A percentile compares a stretch with the other conserved stretches of the same genome.
Evolutionary conservation across 1,140 invertebrate species (phyloP).

Genomic region (Phymorhynchus buccinoides): DNA sequence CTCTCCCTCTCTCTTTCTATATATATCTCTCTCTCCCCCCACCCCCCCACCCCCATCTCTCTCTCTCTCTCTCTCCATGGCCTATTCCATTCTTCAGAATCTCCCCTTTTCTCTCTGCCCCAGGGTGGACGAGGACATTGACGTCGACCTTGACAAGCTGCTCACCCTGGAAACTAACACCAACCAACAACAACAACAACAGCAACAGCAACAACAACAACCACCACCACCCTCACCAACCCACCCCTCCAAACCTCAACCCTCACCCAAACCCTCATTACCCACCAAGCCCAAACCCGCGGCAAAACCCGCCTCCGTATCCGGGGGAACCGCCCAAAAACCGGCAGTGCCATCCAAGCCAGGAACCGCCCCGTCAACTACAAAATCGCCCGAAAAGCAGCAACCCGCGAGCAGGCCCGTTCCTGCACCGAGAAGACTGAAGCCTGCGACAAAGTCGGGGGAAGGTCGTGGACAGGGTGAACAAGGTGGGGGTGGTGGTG

Average conservation of each 20-base stretch:
- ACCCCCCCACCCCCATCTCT: no score
- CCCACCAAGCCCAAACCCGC: constrained; percentile 31
- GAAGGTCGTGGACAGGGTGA: background rate
- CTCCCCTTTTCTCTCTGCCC: no score
- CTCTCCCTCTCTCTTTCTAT: no score
- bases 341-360: constrained; percentile 27
- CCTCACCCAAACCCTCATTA: constrained; percentile 22
- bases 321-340: no score
- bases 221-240: background rate
- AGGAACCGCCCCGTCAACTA: background rate
- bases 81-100: no score
- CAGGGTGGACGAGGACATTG: constrained; percentile 32
- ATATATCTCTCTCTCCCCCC: no score
- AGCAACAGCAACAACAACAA: background rate
- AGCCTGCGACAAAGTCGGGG: background rate
- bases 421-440: constrained; percentile 29
- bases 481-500: background rate
- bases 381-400: background rate
- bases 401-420: background rate
- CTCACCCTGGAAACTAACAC: background rate
- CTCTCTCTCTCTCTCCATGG: no score
- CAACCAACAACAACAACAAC: background rate
- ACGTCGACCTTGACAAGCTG: constrained; percentile 25
- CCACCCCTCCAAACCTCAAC: background rate
- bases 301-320: background rate